These are phyloP conservation scores for Diplazon laetatorius DNA, from an alignment of 2,888 invertebrate species.

Conservation along the genomic window DNA sequence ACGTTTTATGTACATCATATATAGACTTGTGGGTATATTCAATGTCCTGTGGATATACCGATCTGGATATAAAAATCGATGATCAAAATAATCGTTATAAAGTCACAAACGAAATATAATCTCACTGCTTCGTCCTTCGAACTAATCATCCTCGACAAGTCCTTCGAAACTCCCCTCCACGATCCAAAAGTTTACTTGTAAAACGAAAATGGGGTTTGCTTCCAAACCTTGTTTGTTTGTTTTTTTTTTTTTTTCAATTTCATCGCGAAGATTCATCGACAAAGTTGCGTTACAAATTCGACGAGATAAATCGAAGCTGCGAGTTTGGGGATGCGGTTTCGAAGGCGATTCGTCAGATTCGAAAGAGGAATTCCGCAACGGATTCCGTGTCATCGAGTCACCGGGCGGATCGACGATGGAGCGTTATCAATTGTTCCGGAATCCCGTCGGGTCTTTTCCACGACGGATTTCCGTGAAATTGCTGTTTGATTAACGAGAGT, in stretches of 20 bases:
- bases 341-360: slow-evolving; percentile 33
- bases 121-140: not conserved
- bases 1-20: too few relatives aligned
- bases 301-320: slow-evolving; percentile 53
- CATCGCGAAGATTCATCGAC: slow-evolving; percentile 26
- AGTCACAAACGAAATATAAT: not conserved
- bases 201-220: slow-evolving; percentile 24
- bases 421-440: slow-evolving; percentile 44
- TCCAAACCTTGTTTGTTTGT: too few relatives aligned
- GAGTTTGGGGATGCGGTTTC: not conserved
- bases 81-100: too few relatives aligned
- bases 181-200: too few relatives aligned
- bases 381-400: slow-evolving; percentile 13
- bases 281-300: slow-evolving; percentile 29
- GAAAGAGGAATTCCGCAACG: slow-evolving; percentile 29
- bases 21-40: not conserved
- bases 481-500: slow-evolving; percentile 62
- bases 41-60: too few relatives aligned
- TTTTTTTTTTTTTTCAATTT: slow-evolving; percentile 20
- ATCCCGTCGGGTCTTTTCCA: slow-evolving; percentile 36
- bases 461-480: slow-evolving; percentile 50
- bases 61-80: too few relatives aligned
- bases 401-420: slow-evolving; percentile 9
- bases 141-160: too few relatives aligned
- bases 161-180: not conserved